Evolutionary conservation across 2,888 invertebrate species (phyloP).

Genomic region (Zaprionus bogoriensis): DNA sequence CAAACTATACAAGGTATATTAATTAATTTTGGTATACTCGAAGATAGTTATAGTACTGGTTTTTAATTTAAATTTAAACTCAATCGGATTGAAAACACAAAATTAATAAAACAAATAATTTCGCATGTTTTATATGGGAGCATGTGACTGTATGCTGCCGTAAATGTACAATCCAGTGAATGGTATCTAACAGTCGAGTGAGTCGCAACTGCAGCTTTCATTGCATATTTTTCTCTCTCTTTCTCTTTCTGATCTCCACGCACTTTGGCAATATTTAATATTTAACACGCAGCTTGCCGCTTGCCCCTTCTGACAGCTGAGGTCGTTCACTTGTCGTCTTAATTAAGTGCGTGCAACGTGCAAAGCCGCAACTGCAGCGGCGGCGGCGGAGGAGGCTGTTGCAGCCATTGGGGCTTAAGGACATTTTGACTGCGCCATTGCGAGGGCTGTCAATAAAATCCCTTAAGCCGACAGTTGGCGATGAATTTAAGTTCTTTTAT

Average conservation of each 20-base stretch:
- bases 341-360: constrained; percentile 67
- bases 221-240: not conserved
- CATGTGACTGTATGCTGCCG: too few relatives aligned
- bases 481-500: constrained; percentile 32
- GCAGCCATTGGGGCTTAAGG: constrained; percentile 43
- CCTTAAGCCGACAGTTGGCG: constrained; percentile 65
- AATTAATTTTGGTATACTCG: too few relatives aligned
- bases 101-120: too few relatives aligned
- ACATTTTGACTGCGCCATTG: constrained; percentile 69
- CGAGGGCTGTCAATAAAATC: constrained; percentile 66
- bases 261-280: constrained; percentile 54
- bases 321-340: constrained; percentile 78
- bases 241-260: not conserved
- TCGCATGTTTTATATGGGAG: too few relatives aligned
- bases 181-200: not conserved
- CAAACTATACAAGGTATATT: too few relatives aligned
- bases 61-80: too few relatives aligned
- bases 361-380: constrained; percentile 24
- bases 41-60: too few relatives aligned
- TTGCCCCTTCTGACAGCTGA: constrained; percentile 55
- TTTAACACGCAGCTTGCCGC: constrained; percentile 31
- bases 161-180: too few relatives aligned
- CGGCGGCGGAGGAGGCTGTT: constrained; percentile 11
- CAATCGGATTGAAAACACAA: too few relatives aligned
- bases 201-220: not conserved